Percentiles rank a stretch among this genome's conserved stretches.
phyloP scores from a whole-genome alignment of 2,797 vertebrate genomes.

The Microctenopoma stevenorrisi region DNA sequence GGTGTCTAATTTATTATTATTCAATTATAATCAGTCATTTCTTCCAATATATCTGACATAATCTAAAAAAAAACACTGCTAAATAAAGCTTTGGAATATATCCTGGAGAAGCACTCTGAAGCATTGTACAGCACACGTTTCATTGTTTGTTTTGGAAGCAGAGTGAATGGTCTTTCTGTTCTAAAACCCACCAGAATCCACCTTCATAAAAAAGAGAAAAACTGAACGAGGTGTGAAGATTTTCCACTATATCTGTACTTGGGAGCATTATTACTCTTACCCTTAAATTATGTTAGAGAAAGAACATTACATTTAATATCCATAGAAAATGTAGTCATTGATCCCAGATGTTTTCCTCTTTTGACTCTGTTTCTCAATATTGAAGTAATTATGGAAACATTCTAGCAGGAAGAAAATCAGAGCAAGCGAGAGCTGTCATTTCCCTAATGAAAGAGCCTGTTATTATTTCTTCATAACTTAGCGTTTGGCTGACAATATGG shows the following conservation, averaged over 20 bases:
- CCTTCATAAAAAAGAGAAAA: neutral
- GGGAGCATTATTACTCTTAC: conserved; percentile 25
- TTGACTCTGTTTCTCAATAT: conserved; percentile 45
- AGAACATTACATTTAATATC: conserved; percentile 54
- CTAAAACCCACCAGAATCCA: neutral
- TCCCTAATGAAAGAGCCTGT: conserved; percentile 70
- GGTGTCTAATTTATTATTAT: conserved; percentile 25
- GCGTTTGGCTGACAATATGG: conserved; percentile 65
- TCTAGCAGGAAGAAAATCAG: conserved; percentile 61
- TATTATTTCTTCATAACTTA: conserved; percentile 70
- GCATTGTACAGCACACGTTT: too few species aligned
- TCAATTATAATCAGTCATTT: neutral
- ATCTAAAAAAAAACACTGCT: neutral
- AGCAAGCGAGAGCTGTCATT: conserved; percentile 67
- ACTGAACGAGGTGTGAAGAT: neutral
- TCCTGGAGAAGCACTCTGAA: neutral
- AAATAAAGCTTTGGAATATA: neutral
- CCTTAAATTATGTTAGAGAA: conserved; percentile 27
- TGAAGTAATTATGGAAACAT: conserved; percentile 71
- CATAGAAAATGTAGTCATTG: conserved; percentile 61
- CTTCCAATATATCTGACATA: neutral
- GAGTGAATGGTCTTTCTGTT: neutral
- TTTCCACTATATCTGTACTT: conserved; percentile 1
- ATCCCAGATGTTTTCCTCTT: conserved; percentile 58
- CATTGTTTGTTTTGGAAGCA: neutral